phyloP scores from a whole-genome alignment of 2,113 vertebrate species.

The Arvicanthis niloticus region DNA sequence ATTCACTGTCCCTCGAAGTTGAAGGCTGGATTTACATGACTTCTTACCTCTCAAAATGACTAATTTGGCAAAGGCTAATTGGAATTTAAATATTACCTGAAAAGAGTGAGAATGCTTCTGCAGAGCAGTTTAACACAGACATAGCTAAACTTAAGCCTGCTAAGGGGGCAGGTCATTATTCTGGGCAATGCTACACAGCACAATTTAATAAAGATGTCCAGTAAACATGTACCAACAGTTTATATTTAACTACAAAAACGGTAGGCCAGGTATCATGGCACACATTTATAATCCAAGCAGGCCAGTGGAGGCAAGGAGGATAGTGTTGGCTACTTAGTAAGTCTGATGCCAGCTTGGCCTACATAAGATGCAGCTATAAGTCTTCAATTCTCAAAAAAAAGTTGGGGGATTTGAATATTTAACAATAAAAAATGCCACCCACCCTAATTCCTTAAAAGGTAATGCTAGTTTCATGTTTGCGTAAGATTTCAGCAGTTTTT shows the following conservation, averaged over 20 bases:
- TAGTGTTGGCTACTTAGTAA: background rate
- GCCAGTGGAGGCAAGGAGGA: background rate
- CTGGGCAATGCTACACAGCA: background rate
- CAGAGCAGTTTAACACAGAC: background rate
- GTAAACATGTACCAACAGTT: background rate
- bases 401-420: background rate
- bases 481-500: background rate
- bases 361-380: background rate
- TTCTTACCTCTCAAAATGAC: background rate
- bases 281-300: background rate
- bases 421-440: background rate
- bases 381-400: background rate
- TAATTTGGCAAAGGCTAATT: background rate
- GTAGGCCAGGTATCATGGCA: background rate
- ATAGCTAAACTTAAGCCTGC: background rate
- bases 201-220: conserved; percentile 3
- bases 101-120: background rate
- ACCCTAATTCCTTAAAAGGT: background rate
- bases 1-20: background rate
- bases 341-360: background rate
- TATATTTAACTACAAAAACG: background rate
- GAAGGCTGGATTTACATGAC: background rate
- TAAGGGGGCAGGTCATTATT: background rate
- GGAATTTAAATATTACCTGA: background rate
- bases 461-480: background rate